These are phyloP conservation scores for Drosophila mimica DNA, from an alignment of 2,888 invertebrate species.

Conservation along the genomic window DNA sequence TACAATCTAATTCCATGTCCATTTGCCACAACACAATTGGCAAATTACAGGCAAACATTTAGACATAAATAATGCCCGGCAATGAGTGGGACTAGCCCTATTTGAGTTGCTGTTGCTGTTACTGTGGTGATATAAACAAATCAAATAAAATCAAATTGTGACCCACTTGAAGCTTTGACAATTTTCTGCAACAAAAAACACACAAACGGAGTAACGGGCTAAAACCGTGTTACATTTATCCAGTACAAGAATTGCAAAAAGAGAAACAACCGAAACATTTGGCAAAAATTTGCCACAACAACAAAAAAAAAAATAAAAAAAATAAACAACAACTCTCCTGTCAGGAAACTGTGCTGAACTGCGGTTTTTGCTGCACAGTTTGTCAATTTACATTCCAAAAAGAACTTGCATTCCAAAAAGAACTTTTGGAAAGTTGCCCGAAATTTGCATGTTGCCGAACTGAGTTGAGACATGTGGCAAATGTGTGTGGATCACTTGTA, in stretches of 20 bases:
- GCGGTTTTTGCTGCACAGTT: constrained; percentile 37
- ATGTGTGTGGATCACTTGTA: constrained; percentile 1
- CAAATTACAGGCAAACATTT: constrained; percentile 45
- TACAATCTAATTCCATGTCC: not conserved
- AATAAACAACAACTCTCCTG: constrained; percentile 4
- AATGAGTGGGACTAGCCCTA: constrained; percentile 20
- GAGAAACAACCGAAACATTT: constrained; percentile 28
- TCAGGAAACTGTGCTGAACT: constrained; percentile 31
- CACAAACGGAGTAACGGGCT: constrained; percentile 41
- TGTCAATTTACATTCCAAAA: constrained; percentile 48
- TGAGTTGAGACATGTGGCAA: constrained; percentile 17
- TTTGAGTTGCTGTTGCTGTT: constrained; percentile 25
- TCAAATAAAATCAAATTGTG: constrained; percentile 73
- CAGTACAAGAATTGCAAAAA: constrained; percentile 9
- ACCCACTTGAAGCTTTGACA: constrained; percentile 68
- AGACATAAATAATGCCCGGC: constrained; percentile 26
- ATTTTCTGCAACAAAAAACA: constrained; percentile 39
- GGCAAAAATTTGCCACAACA: constrained; percentile 18
- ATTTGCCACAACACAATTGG: constrained; percentile 31
- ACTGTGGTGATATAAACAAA: constrained; percentile 70
- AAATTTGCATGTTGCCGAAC: constrained; percentile 57
- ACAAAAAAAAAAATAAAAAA: not conserved
- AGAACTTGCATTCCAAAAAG: constrained; percentile 36
- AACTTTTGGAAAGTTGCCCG: constrained; percentile 35
- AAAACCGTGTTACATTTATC: constrained; percentile 40